phyloP scores from a whole-genome alignment of 1,140 invertebrate genomes.

The Colletes gigas region DNA sequence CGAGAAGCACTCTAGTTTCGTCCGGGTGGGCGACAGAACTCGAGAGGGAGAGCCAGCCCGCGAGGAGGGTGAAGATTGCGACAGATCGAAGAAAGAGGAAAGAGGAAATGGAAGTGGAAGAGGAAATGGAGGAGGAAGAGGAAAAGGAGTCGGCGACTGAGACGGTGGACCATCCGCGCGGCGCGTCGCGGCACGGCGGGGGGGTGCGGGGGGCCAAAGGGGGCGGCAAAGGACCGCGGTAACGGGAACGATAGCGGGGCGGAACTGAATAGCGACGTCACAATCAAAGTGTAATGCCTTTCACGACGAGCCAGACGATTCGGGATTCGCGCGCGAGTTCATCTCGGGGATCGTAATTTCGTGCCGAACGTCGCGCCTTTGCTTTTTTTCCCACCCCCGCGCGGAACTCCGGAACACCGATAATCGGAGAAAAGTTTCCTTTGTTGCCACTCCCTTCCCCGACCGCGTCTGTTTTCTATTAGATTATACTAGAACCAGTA shows the following conservation, averaged over 20 bases:
- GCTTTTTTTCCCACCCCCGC: background rate
- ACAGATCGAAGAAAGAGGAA: slow-evolving; percentile 58
- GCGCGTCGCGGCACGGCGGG: too few relatives aligned
- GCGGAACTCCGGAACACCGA: background rate
- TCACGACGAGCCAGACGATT: slow-evolving; percentile 5
- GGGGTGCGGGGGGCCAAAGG: too few relatives aligned
- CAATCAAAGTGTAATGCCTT: slow-evolving; percentile 15
- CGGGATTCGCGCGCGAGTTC: slow-evolving; percentile 14
- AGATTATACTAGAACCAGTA: too few relatives aligned
- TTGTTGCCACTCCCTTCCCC: too few relatives aligned
- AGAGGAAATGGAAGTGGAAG: background rate
- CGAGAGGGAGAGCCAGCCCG: slow-evolving; percentile 31
- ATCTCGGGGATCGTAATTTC: slow-evolving; percentile 2
- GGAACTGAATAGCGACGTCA: slow-evolving; percentile 12
- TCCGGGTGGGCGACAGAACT: slow-evolving; percentile 9
- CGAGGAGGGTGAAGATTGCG: slow-evolving; percentile 47
- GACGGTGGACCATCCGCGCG: too few relatives aligned
- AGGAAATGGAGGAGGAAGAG: background rate
- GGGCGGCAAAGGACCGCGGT: background rate
- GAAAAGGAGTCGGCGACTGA: too few relatives aligned
- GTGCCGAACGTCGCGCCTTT: background rate
- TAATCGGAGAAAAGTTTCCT: too few relatives aligned
- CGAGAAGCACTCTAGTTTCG: slow-evolving; percentile 19
- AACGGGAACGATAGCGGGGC: slow-evolving; percentile 12
- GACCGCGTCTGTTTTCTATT: too few relatives aligned